Evolutionary conservation across 1,140 invertebrate genomes (phyloP), one percentile per base, ranked within the genome.

Genomic region (Aphelinus certus): DNA sequence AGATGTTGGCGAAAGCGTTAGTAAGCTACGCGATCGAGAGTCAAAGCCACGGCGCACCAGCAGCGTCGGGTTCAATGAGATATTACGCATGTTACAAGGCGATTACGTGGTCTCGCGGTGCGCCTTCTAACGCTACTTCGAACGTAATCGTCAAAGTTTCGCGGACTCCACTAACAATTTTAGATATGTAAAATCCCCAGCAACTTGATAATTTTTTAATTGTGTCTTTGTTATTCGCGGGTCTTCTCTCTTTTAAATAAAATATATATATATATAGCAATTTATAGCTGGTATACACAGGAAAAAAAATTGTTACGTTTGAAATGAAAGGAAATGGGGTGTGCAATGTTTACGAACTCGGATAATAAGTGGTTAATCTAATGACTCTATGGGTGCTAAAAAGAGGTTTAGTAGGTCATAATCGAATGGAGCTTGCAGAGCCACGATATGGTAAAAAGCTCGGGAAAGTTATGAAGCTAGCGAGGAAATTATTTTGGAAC

Each of bases 121-220:
- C 43, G 61, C 61, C 45, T 61, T 2, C 58, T 57, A 5, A 10
- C 3, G 42, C 58, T 26, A 26, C 26, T 3, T 61, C 58, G 56
- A 42, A 45, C 55, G 45, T 69, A 69, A 69, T 69, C 55, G 57
- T 7, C 47, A 58, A 69, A 69, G 45, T 69, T 69, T 61, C 57
- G 3, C 7, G 46, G n/a, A 7, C 42, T 7, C 5, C 42, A 9
- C 7, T 9, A 47, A 2, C 5, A 49, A 42, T 56, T 55, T 53
- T 65, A 73, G 48, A 47, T 60, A 43, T 43, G 45, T 43, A 60
- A 43, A 4, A 42, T 26, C 26, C 10, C 60, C 1, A 47, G 45
- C 43, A 5, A 42, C 57, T 45, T 3, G 42, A 3, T 57, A n/a
- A 7, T 10, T 57, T 5, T 57, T 10, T 10, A 7, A 10, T n/a